Conservation (phyloP, 2,888 invertebrate species). For the Strigamia crassipes region DNA sequence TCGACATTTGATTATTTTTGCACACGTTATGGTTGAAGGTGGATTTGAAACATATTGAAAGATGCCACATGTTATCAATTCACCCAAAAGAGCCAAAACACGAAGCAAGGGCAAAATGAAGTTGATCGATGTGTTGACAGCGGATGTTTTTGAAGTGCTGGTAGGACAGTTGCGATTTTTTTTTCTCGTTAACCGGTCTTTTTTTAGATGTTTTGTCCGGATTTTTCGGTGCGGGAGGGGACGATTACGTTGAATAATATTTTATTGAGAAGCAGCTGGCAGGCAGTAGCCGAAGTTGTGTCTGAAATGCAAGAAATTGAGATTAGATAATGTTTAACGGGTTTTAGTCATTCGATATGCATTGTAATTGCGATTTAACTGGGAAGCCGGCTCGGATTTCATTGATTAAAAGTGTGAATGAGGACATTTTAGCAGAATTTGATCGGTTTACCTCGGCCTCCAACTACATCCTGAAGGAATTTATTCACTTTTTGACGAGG, state of each 20-base stretch:
- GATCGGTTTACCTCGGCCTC: background rate
- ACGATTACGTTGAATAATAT: too few relatives aligned
- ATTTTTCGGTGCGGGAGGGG: background rate
- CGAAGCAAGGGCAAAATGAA: conserved; percentile 18
- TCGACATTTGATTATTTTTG: background rate
- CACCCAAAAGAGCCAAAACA: background rate
- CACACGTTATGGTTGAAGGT: background rate
- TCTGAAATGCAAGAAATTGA: background rate
- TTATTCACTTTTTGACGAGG: background rate
- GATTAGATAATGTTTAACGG: conserved; percentile 21
- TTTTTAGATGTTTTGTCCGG: background rate
- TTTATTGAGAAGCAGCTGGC: background rate
- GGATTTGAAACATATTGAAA: conserved; percentile 24
- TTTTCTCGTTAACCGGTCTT: background rate
- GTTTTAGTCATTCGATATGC: background rate
- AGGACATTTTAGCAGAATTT: background rate
- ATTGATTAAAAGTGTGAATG: conserved; percentile 1
- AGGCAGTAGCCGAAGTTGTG: background rate
- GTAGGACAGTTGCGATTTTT: background rate
- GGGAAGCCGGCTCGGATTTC: background rate
- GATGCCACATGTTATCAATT: background rate
- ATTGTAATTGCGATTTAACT: background rate
- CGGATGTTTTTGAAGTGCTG: conserved; percentile 10
- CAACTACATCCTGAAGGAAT: background rate
- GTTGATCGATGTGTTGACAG: conserved; percentile 8